Evolutionary conservation across 2,888 invertebrate species (phyloP), one percentile per base, ranked within the genome.

Genomic region (Mythimna pallens): DNA sequence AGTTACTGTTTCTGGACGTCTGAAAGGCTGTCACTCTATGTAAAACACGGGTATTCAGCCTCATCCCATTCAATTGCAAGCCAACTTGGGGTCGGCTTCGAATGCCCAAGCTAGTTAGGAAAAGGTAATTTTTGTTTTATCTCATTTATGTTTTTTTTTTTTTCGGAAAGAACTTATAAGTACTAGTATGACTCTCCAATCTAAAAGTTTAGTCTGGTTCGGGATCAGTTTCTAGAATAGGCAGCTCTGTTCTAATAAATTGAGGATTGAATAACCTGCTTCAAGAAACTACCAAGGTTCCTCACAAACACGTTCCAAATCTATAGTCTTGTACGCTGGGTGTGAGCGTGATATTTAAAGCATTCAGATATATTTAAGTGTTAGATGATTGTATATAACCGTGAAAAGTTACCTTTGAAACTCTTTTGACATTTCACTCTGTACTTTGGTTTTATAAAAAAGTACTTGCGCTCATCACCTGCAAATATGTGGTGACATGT

Each of bases 351-450:
- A 20, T 50, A 20, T 50, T 50, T 17, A 52, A n/a, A 8, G 52
- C 30, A 30, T 57, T 57, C 25, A 30, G 20, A 30, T 20, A 6
- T 25, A 25, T 55, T 40, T 12, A 25, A 57, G 57, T 20, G 57
- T 8, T 10, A 34, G 20, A 34, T 57, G 25, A 8, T 25, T 34
- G 57, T 7, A 12, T 57, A 57, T 14, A 58, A 58, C n/a, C 36
- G n/a, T 58, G 9, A 58, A 57, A n/a, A 20, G 25, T 58, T 58
- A 58, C 58, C 58, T 36, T 58, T 58, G 9, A 3, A 58, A 58
- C 9, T n/a, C 6, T 58, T 20, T 34, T n/a, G 1, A 36, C 58
- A 58, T 20, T 0, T 34, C 34, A 58, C 40, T 40, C 14, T 40
- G 61, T 8, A 61, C 0, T 8, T 3, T 8, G 8, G 3, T 61